Evolutionary conservation across 1,140 invertebrate species (phyloP), one percentile per base, ranked within the genome.

Genomic region (Thaumetopoea pityocampa): DNA sequence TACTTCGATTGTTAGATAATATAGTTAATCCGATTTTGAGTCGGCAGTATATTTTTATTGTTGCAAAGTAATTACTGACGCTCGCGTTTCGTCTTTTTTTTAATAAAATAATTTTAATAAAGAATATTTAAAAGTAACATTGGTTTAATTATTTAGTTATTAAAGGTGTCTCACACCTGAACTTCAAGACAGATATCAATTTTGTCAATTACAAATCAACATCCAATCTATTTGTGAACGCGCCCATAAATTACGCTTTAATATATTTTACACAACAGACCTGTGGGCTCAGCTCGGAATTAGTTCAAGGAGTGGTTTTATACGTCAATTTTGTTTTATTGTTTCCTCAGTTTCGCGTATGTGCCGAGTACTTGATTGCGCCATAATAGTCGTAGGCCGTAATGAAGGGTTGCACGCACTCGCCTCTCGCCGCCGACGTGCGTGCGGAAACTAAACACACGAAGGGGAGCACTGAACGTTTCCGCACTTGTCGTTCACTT

Each of bases 401-500:
- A 72, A 69, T 79, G 67, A 77, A 73, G 74, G 72, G 74, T 77
- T 72, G 68, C 63, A 81, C 66, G 69, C 71, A 73, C 61, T 64
- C 56, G 24, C 50, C 46, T 46, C 51, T 51, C 54, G 43, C 45
- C 54, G 42, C 27, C 50, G 54, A 51, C 56, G 64, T 67, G 66
- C 64, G 65, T 69, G 50, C 67, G 69, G 68, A 67, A 68, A 73
- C 65, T 73, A 61, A 72, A 67, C 40, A 54, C 57, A 35, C n/a
- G n/a, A n/a, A 45, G 45, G 49, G 59, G 67, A 70, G 72, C 60
- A 59, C 34, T 41, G 52, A 68, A 64, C 55, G 62, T 55, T 74
- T 76, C 67, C 71, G 66, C 63, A 69, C 62, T 70, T 72, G 60
- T 77, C 67, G 68, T 68, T 73, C 61, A 45, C 44, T 44, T 64